Base-by-base conservation (phyloP, 2,113 vertebrate species). In the Callithrix jacchus region DNA sequence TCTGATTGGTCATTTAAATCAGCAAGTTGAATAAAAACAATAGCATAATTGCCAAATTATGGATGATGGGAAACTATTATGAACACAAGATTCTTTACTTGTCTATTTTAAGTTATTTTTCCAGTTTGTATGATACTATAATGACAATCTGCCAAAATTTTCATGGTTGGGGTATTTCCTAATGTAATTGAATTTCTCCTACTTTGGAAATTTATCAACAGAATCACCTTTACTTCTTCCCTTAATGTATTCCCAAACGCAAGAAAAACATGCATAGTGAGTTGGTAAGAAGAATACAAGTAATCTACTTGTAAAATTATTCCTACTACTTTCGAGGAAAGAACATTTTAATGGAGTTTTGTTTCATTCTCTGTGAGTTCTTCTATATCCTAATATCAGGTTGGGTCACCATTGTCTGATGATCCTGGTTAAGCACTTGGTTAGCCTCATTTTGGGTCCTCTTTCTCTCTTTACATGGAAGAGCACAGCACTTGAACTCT, bases 191-290 rank as follows among this genome's bases (percentile, higher is more conserved):
- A 94, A 93, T 86, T 96, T 94, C 66, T 94, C 49, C 12, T 83
- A 86, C 32, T 77, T 95, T 94, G 76, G 35, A 97, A 85, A 86
- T 96, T 91, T 96, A 97, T 95, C 97, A 86, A 54, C 79, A 56
- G 16, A 90, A 47, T 88, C 37, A 87, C 97, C 87, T 97, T 93
- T 84, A 88, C 87, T 89, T 94, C 45, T 94, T 95, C 37, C n/a
- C 20, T 87, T 96, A 58, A 70, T 96, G 37, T 70, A 45, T 95
- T 92, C 91, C 52, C 83, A 96, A 83, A 91, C 91, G 27, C 86
- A 89, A 96, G 81, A 90, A 92, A 64, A 96, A 92, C 70, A 93
- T 85, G 10, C 77, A 71, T n/a, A 91, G 5, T 81, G 52, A 70
- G 3, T 81, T 88, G 42, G 88, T 88, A 71, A 80, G 82, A 89